Conservation (phyloP, 1,140 invertebrate species). For the Ladona fulva region DNA sequence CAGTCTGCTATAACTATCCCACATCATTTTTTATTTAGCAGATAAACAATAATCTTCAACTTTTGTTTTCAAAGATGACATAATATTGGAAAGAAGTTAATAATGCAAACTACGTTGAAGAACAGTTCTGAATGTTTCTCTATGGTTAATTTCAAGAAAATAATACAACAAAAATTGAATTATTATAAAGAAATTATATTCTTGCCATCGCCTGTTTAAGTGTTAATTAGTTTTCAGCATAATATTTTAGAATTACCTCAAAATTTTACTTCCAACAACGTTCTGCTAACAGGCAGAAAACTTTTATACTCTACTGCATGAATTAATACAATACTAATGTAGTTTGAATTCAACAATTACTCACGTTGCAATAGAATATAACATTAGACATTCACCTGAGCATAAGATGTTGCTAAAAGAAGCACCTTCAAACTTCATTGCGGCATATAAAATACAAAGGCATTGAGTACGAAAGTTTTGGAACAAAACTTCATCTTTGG, state of each 20-base stretch:
- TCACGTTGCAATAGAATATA: neutral
- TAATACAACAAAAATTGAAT: too few species aligned
- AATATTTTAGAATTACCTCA: neutral
- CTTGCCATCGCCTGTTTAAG: neutral
- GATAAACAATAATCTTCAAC: neutral
- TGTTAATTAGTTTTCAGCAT: neutral
- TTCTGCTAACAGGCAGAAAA: neutral
- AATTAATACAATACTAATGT: neutral
- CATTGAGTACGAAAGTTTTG: neutral
- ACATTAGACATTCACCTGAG: neutral
- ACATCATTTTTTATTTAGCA: neutral
- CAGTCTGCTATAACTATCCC: neutral
- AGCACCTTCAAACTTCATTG: neutral
- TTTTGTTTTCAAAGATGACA: neutral
- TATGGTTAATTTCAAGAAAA: too few species aligned
- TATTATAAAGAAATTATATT: neutral
- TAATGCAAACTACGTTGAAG: too few species aligned
- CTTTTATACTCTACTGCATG: neutral
- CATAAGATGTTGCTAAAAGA: neutral
- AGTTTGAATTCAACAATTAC: neutral
- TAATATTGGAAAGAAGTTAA: neutral
- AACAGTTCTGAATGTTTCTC: too few species aligned
- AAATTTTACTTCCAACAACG: neutral
- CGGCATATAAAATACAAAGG: neutral
- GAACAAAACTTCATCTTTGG: neutral